Conservation (phyloP, 2,888 invertebrate species). For the Griposia aprilina region DNA sequence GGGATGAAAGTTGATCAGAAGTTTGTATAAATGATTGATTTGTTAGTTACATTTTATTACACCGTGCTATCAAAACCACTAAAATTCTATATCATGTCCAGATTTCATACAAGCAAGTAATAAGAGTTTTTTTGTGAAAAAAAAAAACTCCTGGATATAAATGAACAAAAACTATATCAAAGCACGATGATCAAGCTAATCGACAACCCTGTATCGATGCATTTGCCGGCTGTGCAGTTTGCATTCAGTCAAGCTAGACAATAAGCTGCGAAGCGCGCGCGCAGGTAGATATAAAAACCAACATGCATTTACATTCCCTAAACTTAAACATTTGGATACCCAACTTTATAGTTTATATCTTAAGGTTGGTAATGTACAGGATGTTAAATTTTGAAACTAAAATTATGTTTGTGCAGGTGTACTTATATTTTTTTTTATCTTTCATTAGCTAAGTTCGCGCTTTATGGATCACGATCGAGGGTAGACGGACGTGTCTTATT, state of each 20-base stretch:
- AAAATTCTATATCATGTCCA: neutral
- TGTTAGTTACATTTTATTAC: neutral
- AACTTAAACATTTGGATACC: conserved; percentile 39
- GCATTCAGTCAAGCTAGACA: conserved; percentile 86
- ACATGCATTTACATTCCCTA: conserved; percentile 59
- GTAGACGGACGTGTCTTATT: conserved; percentile 87
- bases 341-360: conserved; percentile 58
- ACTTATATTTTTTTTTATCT: conserved; percentile 85
- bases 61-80: too few species aligned
- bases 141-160: neutral
- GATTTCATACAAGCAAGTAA: neutral
- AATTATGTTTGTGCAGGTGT: conserved; percentile 79
- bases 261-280: conserved; percentile 84
- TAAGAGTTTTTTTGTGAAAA: too few species aligned
- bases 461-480: conserved; percentile 89
- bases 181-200: conserved; percentile 50
- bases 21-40: neutral
- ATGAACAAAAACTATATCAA: conserved; percentile 28
- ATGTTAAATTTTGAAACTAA: conserved; percentile 11
- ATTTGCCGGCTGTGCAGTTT: conserved; percentile 87
- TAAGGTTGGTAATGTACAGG: conserved; percentile 63
- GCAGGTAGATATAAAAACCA: conserved; percentile 86
- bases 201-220: conserved; percentile 83
- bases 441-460: conserved; percentile 90
- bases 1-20: neutral